Evolutionary conservation across 2,888 invertebrate species (phyloP), one percentile per base, ranked within the genome.

Genomic region (Rhynchonema sp.): DNA sequence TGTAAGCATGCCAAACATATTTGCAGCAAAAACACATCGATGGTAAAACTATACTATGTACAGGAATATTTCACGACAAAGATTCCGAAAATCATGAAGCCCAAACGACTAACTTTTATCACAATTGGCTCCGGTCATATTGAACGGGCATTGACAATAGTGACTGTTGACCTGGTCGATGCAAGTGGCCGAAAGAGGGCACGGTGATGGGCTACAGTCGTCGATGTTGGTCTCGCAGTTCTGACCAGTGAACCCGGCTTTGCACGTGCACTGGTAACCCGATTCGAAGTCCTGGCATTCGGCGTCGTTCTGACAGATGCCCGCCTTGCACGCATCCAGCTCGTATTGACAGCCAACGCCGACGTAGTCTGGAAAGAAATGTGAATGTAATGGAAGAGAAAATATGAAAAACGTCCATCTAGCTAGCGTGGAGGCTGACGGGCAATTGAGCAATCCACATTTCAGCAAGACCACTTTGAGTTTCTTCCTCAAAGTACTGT

Each of bases 101-200:
- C 9, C 13, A 38, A 9, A 38, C 38, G 23, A 49, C 49, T n/a
- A 61, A 29, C 63, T 84, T 80, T 94, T 94, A 72, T 90, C 82
- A 71, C 96, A 96, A 71, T 90, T 88, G 72, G 90, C 89, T 58
- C 96, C 96, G 27, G 92, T 94, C 69, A 89, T 80, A 72, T 92
- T 92, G 74, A 92, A 89, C 13, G 92, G 91, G 79, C 96, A 96
- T 74, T 90, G 87, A 70, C 96, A 96, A 73, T 88, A 89, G 78
- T 88, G 89, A 68, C 84, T 82, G 66, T 86, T 86, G 54, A 74
- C 63, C 60, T 71, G 55, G 60, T 70, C 68, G 26, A 66, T 62
- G 63, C 72, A 72, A 0, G 60, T 61, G 29, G 72, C 67, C n/a
- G 66, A 62, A 57, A 66, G 56, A 3, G 70, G 68, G 57, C 70